Evolutionary conservation across 2,797 vertebrate genomes (phyloP).

Genomic region (Sylvilagus floridanus): DNA sequence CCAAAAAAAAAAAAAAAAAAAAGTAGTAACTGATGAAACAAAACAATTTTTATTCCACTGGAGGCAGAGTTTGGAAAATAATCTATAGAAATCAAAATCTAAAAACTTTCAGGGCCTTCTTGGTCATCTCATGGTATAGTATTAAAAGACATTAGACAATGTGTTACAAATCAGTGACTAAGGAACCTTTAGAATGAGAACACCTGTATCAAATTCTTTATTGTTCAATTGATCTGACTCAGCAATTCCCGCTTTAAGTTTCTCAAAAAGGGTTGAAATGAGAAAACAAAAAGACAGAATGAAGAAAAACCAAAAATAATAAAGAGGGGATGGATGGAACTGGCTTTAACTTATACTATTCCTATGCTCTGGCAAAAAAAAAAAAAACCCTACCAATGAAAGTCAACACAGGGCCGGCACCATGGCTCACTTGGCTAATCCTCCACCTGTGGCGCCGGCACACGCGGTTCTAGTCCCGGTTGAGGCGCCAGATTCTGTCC

Average conservation of each 20-base stretch:
- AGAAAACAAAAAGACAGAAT: background rate
- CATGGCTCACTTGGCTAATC: no score
- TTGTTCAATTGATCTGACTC: background rate
- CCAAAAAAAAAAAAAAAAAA: background rate
- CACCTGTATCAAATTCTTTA: background rate
- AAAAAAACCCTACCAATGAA: background rate
- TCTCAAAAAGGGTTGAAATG: constrained; percentile 21
- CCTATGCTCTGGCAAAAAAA: background rate
- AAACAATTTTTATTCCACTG: background rate
- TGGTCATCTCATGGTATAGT: background rate
- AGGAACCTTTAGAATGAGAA: background rate
- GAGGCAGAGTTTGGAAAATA: background rate
- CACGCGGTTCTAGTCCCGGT: no score
- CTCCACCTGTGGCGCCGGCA: no score
- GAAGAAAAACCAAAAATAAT: constrained; percentile 23
- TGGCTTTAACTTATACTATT: background rate
- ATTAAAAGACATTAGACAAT: background rate
- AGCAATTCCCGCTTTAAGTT: background rate
- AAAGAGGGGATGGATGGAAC: no score
- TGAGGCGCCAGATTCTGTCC: no score
- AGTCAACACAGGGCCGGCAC: background rate
- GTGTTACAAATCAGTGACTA: background rate
- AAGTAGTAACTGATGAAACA: background rate
- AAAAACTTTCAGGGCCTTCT: background rate
- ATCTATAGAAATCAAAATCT: background rate